Conservation (phyloP, 2,888 invertebrate species). For the Proisotoma minuta region DNA sequence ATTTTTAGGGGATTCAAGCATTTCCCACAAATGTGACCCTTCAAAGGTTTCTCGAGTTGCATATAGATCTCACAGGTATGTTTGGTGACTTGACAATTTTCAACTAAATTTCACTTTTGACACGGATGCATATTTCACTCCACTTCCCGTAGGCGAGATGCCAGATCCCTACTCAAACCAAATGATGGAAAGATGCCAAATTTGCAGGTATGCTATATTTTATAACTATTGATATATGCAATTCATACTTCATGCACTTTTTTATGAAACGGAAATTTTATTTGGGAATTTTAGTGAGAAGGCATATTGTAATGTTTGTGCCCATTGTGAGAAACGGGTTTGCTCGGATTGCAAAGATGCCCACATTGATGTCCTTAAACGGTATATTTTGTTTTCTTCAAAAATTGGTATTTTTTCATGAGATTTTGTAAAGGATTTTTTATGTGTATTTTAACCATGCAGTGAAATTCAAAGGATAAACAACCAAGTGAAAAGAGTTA, state of each 20-base stretch:
- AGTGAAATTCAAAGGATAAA: conserved; percentile 86
- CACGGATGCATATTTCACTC: too few relatives aligned
- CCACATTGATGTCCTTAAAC: conserved; percentile 89
- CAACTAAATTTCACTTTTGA: too few relatives aligned
- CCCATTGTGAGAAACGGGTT: conserved; percentile 95
- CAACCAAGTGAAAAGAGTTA: conserved; percentile 80
- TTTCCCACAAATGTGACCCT: conserved; percentile 95
- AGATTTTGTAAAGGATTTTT: too few relatives aligned
- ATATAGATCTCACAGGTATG: conserved; percentile 69
- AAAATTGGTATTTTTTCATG: too few relatives aligned
- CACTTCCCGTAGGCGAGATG: too few relatives aligned
- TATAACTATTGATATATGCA: too few relatives aligned
- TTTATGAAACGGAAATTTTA: too few relatives aligned
- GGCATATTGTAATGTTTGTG: conserved; percentile 79
- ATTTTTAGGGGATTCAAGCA: conserved; percentile 72
- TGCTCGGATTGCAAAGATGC: conserved; percentile 91
- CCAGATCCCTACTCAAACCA: conserved; percentile 88
- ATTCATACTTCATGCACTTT: too few relatives aligned
- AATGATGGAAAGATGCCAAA: conserved; percentile 87
- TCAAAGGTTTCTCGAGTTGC: conserved; percentile 87
- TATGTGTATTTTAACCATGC: too few relatives aligned
- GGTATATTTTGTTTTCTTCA: too few relatives aligned
- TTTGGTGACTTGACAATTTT: too few relatives aligned
- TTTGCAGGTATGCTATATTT: conserved; percentile 61
- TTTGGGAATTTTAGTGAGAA: conserved; percentile 70